phyloP scores from a whole-genome alignment of 2,888 invertebrate genomes.

The Blastobasis lacticolella region DNA sequence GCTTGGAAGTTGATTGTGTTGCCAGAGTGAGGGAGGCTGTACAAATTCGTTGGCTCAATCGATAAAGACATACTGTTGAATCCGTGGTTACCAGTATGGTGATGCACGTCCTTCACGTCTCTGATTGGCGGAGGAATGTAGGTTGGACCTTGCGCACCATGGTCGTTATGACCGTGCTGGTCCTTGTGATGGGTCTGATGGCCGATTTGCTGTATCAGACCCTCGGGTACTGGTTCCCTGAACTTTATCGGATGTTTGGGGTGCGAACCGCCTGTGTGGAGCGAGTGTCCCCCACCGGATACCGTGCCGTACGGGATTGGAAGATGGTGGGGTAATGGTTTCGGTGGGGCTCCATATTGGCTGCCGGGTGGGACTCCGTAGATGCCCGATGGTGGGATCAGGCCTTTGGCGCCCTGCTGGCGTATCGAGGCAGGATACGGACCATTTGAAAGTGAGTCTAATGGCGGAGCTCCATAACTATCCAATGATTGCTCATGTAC shows the following conservation, averaged over 20 bases:
- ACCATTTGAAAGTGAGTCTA: slow-evolving; percentile 56
- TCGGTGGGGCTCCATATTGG: slow-evolving; percentile 59
- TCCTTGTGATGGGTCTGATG: slow-evolving; percentile 78
- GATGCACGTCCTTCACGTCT: slow-evolving; percentile 64
- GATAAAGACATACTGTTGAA: slow-evolving; percentile 48
- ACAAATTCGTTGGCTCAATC: slow-evolving; percentile 65
- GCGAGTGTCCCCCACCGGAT: slow-evolving; percentile 57
- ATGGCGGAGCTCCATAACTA: slow-evolving; percentile 55
- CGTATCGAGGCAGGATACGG: slow-evolving; percentile 47
- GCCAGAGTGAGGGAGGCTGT: slow-evolving; percentile 65
- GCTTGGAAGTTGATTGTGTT: slow-evolving; percentile 65
- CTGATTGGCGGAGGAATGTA: slow-evolving; percentile 80
- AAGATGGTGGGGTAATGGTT: slow-evolving; percentile 37
- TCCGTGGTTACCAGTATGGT: slow-evolving; percentile 36
- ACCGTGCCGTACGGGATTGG: slow-evolving; percentile 59
- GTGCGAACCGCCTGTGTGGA: slow-evolving; percentile 49
- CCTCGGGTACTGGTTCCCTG: slow-evolving; percentile 82
- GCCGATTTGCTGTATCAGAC: slow-evolving; percentile 78
- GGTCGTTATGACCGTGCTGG: slow-evolving; percentile 66
- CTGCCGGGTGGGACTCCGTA: slow-evolving; percentile 77
- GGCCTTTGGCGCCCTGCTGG: slow-evolving; percentile 64
- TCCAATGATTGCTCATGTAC: slow-evolving; percentile 20
- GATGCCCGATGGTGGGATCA: slow-evolving; percentile 75
- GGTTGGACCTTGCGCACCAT: slow-evolving; percentile 60
- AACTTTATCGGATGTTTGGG: slow-evolving; percentile 80